Evolutionary conservation across 2,797 vertebrate species (phyloP), one percentile per base, ranked within the genome.

Genomic region (Enteromius radiatus): DNA sequence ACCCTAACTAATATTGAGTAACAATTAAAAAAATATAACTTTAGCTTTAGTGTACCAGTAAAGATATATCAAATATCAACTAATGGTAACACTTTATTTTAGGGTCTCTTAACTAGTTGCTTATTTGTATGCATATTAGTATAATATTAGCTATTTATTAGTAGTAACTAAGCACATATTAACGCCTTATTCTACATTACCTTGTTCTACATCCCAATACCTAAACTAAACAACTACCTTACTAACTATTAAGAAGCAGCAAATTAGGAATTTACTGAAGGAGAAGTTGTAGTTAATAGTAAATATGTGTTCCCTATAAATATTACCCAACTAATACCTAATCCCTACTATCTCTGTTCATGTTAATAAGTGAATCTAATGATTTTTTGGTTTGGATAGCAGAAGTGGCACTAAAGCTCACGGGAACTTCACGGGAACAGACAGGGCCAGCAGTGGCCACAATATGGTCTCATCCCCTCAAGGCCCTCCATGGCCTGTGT

Each of bases 381-480:
- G 1, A 63, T 45, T 8, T 23, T 73, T 36, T 52, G 47, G 19
- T 11, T 4, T 45, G 49, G 8, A 45, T 65, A 61, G 21, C 71
- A 75, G 61, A 75, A 75, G 59, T 52, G 47, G 26, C 64, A 23
- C 15, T 45, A 61, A 41, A 61, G 49, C 21, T 82, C 73, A 52
- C 63, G 64, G 63, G 75, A 77, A 63, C 59, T 33, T 56, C 49
- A 36, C 49, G 28, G 49, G 75, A 84, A 71, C 38, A 73, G 82
- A 67, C 19, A 41, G 69, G 23, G 63, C 28, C 59, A 36, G 56
- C 68, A 74, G 73, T 68, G 74, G 28, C 63, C 65, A 76, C 73
- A 82, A 59, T 69, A 82, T 76, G 38, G 63, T 59, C 38, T 76
- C 49, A 65, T 79, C 31, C 74, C 83, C 85, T 76, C 12, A 73